Evolutionary conservation across 2,888 invertebrate genomes (phyloP).

Genomic region (Pollenia griseotomentosa): DNA sequence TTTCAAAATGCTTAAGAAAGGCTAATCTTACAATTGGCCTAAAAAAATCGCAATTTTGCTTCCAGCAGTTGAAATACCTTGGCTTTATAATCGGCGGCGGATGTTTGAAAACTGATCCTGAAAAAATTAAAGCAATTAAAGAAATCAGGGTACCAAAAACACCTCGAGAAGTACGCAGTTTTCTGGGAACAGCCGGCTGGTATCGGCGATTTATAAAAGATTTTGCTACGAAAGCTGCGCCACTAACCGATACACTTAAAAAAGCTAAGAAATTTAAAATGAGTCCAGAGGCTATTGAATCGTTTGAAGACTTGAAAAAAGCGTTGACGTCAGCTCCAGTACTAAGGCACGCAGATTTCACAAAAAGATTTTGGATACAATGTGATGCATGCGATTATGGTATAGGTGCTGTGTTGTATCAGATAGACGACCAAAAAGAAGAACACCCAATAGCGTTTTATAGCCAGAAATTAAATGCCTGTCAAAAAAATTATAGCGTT

Average conservation of each 20-base stretch:
- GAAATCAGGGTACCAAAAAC: not conserved
- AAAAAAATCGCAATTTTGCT: conserved; percentile 63
- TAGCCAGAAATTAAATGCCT: not conserved
- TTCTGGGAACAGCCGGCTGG: conserved; percentile 58
- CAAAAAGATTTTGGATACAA: no score
- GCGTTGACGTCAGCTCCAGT: conserved; percentile 15
- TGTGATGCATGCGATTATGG: no score
- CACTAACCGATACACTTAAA: conserved; percentile 35
- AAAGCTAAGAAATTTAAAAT: conserved; percentile 30
- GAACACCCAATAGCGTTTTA: not conserved
- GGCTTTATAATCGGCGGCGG: conserved; percentile 59
- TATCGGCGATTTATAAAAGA: conserved; percentile 50
- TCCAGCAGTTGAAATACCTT: conserved; percentile 55
- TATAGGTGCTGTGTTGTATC: no score
- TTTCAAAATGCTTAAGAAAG: not conserved
- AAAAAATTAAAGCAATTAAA: conserved; percentile 35
- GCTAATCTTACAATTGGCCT: conserved; percentile 58
- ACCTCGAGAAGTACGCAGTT: conserved; percentile 40
- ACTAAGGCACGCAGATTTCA: not conserved
- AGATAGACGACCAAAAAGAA: no score
- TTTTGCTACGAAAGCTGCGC: conserved; percentile 1
- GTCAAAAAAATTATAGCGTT: not conserved
- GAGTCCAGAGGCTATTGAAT: not conserved
- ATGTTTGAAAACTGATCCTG: conserved; percentile 39
- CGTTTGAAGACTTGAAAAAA: conserved; percentile 20